Evolutionary conservation across 2,888 invertebrate genomes (phyloP), one percentile per base, ranked within the genome.

Genomic region (Odontothrips loti): DNA sequence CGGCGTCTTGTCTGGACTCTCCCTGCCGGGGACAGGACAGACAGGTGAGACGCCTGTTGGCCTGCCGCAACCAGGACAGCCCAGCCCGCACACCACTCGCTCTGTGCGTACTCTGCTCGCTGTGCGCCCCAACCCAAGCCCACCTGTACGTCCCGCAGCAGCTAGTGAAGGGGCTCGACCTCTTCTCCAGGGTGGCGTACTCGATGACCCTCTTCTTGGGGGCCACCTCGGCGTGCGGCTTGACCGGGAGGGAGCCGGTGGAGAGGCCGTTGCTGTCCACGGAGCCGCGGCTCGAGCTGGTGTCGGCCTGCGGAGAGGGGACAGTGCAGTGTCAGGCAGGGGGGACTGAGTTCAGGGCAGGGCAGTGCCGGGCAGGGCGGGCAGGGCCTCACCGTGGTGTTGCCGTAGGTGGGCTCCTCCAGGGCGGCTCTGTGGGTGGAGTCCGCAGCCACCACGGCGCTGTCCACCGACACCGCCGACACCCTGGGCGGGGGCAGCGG

Each of bases 401-500:
- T 75, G 68, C 68, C 68, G 68, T 75, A 75, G 23, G 68, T 75
- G 11, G 68, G 68, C 68, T 75, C 68, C 68, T 75, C 68, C 23
- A 10, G 10, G 23, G 68, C 27, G 27, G 68, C 27, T 8, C 23
- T 9, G 23, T 23, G 8, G 1, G n/a, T n/a, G 9, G n/a, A 11
- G n/a, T 10, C 12, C 8, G 23, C 23, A 10, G 23, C 1, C 23
- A 11, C n/a, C 68, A 27, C 68, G 23, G 68, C 68, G 68, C 68
- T 75, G 68, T 75, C 68, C 23, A 75, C 68, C 27, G 68, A 75
- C 27, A 75, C 68, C 68, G 12, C 27, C 23, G 68, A 27, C 68
- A 23, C 68, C 68, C 68, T 63, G 80, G 80, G 80, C 68, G 80
- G 80, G 6, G 48, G 43, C 47, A 51, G 80, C 27, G 79, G 75